Conservation (phyloP, 2,888 invertebrate species). For the Stenodera caucasica region DNA sequence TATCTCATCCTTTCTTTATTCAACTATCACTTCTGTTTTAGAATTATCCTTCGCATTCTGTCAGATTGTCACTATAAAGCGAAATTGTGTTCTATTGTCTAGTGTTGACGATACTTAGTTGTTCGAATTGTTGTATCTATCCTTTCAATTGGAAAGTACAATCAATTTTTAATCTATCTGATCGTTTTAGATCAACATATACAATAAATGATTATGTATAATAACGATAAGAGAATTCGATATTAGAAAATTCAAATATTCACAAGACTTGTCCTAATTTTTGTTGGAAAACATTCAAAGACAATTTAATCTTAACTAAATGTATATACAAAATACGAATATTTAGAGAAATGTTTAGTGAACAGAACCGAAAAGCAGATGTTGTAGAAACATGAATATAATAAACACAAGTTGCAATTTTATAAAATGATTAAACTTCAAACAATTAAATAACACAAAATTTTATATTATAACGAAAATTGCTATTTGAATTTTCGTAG, state of each 20-base stretch:
- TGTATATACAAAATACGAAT: no score
- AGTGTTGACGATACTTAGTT: slow-evolving; percentile 30
- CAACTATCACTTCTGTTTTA: slow-evolving; percentile 18
- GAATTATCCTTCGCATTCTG: slow-evolving; percentile 26
- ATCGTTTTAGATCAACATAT: slow-evolving; percentile 1
- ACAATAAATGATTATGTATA: neutral
- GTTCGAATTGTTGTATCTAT: slow-evolving; percentile 23
- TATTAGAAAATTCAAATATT: no score
- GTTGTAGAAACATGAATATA: neutral
- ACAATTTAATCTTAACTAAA: no score
- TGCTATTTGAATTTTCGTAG: neutral
- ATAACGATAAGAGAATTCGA: no score
- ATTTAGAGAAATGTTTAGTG: neutral
- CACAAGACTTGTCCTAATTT: no score
- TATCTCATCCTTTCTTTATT: slow-evolving; percentile 22
- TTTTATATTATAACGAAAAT: neutral
- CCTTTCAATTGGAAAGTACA: slow-evolving; percentile 17
- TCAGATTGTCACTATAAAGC: slow-evolving; percentile 34
- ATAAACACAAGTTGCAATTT: neutral
- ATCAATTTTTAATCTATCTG: slow-evolving; percentile 25
- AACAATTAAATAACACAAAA: neutral
- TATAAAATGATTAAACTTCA: neutral
- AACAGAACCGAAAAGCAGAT: neutral
- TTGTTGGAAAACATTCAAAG: no score
- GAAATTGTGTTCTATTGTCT: slow-evolving; percentile 35